Percentiles rank a stretch among this genome's conserved stretches.
These are phyloP conservation scores for Pseudanteris insignis DNA, from an alignment of 2,888 invertebrate genomes.

Conservation along the genomic window DNA sequence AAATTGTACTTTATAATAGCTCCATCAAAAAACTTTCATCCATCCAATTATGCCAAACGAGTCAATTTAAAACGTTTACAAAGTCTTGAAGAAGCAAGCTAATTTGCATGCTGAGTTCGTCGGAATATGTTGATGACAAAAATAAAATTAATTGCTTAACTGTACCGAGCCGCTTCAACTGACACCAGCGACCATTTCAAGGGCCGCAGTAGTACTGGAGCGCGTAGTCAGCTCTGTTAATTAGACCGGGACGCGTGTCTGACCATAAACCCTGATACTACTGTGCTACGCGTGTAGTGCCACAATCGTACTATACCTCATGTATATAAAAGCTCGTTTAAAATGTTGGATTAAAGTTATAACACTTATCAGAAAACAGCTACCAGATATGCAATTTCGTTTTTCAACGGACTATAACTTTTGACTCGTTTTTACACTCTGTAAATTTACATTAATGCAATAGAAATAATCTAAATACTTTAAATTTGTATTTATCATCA, in stretches of 20 bases:
- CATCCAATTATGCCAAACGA: no score
- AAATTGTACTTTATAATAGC: no score
- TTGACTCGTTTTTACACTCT: no score
- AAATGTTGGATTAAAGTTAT: slow-evolving; percentile 17
- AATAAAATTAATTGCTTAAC: slow-evolving; percentile 35
- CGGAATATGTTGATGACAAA: slow-evolving; percentile 28
- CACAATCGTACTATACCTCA: slow-evolving; percentile 21
- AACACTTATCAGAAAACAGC: slow-evolving; percentile 10
- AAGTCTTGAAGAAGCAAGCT: slow-evolving; percentile 28
- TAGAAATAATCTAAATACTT: no score
- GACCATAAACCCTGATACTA: slow-evolving; percentile 43
- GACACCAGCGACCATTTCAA: slow-evolving; percentile 26
- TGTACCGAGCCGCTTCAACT: slow-evolving; percentile 20
- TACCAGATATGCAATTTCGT: no score
- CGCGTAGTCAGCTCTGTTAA: slow-evolving; percentile 41
- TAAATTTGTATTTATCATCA: no score
- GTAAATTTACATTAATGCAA: no score
- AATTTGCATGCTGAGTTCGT: slow-evolving; percentile 22
- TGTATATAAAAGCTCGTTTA: slow-evolving; percentile 30
- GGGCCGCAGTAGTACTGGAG: slow-evolving; percentile 26
- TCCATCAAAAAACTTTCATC: no score
- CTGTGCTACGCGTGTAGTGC: slow-evolving; percentile 36
- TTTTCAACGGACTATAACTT: no score
- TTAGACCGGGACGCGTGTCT: slow-evolving; percentile 44
- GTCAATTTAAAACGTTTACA: slow-evolving; percentile 7